Evolutionary conservation across 2,888 invertebrate species (phyloP).

Genomic region (Stegophylla sp.): DNA sequence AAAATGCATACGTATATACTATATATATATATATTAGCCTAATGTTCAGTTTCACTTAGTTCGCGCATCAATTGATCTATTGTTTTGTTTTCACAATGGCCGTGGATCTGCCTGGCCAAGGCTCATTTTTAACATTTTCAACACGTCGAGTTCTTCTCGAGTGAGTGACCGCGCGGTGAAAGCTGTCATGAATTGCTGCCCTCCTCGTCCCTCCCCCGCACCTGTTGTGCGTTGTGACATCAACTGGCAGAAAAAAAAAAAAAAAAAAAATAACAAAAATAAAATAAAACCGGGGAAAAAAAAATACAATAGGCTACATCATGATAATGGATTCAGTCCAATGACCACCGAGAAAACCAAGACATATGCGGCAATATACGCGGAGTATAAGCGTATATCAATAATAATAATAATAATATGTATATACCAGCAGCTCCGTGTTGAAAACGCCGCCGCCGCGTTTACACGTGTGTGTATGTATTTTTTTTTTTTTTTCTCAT

Average conservation of each 20-base stretch:
- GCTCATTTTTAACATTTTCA: slow-evolving; percentile 47
- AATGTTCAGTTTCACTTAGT: slow-evolving; percentile 54
- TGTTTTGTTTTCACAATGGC: slow-evolving; percentile 56
- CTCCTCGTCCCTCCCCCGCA: slow-evolving; percentile 22
- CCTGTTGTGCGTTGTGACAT: slow-evolving; percentile 42
- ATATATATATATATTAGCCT: slow-evolving; percentile 4
- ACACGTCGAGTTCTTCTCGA: slow-evolving; percentile 49
- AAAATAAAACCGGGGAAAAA: slow-evolving; percentile 28
- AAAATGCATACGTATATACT: slow-evolving; percentile 3
- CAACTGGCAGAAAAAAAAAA: slow-evolving; percentile 25
- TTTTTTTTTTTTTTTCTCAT: slow-evolving; percentile 19
- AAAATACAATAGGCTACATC: slow-evolving; percentile 48
- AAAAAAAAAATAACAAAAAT: slow-evolving; percentile 18
- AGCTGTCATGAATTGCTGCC: slow-evolving; percentile 42
- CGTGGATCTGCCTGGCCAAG: slow-evolving; percentile 36
- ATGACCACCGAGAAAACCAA: slow-evolving; percentile 55
- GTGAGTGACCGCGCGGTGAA: slow-evolving; percentile 54
- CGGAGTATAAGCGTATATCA: background rate
- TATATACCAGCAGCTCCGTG: background rate
- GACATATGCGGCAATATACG: slow-evolving; percentile 42
- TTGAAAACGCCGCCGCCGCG: background rate
- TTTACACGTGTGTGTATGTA: background rate
- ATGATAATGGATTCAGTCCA: slow-evolving; percentile 54
- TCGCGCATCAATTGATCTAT: slow-evolving; percentile 54
- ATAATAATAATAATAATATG: background rate